phyloP scores from a whole-genome alignment of 2,113 vertebrate genomes.

The Odontophorus gujanensis region DNA sequence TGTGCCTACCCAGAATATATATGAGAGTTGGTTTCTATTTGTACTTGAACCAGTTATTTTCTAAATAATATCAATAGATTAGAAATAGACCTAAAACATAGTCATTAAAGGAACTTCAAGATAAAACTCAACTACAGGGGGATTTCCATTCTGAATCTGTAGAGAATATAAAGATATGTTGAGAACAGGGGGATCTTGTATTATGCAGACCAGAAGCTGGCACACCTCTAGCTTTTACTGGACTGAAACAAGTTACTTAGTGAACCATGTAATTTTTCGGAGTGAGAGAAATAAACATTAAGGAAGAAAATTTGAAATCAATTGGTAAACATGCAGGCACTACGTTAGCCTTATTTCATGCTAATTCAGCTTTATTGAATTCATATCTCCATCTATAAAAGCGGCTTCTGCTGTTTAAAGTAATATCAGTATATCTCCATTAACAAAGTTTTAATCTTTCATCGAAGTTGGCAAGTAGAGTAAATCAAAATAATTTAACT shows the following conservation, averaged over 20 bases:
- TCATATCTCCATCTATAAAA: constrained; percentile 50
- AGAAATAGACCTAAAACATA: background rate
- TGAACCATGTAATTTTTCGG: background rate
- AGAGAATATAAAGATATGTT: background rate
- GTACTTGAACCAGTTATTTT: background rate
- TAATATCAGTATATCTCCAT: constrained; percentile 56
- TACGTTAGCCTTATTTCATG: constrained; percentile 64
- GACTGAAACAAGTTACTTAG: constrained; percentile 2
- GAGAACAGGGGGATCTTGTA: background rate
- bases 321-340: constrained; percentile 32
- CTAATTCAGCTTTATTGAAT: constrained; percentile 62
- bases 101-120: background rate
- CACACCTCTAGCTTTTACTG: background rate
- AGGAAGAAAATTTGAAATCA: constrained; percentile 48
- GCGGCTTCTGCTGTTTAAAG: constrained; percentile 53
- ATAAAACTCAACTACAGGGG: background rate
- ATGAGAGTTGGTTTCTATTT: accelerated
- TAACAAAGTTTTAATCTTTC: constrained; percentile 58
- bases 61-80: background rate
- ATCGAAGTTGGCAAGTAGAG: background rate
- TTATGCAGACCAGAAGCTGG: background rate
- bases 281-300: constrained; percentile 46
- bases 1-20: background rate
- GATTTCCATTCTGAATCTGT: background rate
- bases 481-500: constrained; percentile 40